Evolutionary conservation across 2,113 vertebrate species (phyloP).

Genomic region (Thymallus thymallus): DNA sequence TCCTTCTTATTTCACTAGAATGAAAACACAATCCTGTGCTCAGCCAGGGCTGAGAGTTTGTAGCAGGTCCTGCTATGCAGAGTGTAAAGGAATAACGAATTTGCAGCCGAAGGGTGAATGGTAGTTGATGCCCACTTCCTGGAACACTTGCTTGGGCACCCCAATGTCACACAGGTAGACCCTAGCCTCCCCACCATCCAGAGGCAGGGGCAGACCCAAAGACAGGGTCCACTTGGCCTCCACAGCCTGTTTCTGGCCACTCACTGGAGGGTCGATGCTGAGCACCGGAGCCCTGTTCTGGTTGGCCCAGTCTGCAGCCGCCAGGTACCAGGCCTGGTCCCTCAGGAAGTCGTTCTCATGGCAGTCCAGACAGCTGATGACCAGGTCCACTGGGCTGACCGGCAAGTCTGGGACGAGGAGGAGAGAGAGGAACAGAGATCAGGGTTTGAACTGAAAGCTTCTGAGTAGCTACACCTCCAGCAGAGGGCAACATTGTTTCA

Average conservation of each 20-base stretch:
- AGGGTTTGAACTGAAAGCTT: not conserved
- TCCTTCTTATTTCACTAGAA: not conserved
- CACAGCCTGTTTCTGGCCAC: conserved; percentile 83
- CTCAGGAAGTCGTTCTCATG: conserved; percentile 91
- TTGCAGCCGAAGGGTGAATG: conserved; percentile 97
- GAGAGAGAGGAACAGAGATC: not conserved
- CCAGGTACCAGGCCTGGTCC: conserved; percentile 96
- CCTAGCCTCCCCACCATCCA: conserved; percentile 86
- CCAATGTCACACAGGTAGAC: conserved; percentile 97
- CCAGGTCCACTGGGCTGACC: conserved; percentile 90
- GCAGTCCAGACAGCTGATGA: conserved; percentile 97
- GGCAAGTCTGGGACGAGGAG: conserved; percentile 82
- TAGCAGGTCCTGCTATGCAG: conserved; percentile 70
- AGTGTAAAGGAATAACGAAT: conserved; percentile 95
- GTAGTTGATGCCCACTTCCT: conserved; percentile 95
- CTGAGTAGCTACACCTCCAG: conserved; percentile 34
- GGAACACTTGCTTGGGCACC: conserved; percentile 91
- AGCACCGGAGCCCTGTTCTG: conserved; percentile 93
- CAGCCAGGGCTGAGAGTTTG: not conserved
- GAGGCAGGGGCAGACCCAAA: conserved; percentile 86
- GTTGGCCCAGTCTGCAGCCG: conserved; percentile 94
- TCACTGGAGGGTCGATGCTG: conserved; percentile 91
- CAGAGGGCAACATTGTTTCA: conserved; percentile 53
- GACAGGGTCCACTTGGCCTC: conserved; percentile 97
- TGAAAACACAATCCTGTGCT: not conserved